These are phyloP conservation scores for Ictalurus punctatus DNA, from an alignment of 2,113 vertebrate genomes.

Conservation along the genomic window DNA sequence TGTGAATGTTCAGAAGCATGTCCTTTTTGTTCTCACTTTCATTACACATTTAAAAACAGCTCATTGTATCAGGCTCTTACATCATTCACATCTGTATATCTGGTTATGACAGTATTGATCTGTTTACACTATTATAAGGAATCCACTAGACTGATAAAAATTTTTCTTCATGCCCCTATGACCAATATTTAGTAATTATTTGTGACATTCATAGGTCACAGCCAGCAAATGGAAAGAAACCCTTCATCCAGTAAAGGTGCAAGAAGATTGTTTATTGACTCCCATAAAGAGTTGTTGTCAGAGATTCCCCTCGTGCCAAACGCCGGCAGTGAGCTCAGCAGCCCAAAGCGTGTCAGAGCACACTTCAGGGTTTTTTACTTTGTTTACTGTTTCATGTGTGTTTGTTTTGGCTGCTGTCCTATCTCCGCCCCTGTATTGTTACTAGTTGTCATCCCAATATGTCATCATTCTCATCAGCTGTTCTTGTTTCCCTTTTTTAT, in stretches of 20 bases:
- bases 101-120: constrained; percentile 18
- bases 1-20: background rate
- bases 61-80: background rate
- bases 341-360: no score
- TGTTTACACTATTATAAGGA: constrained; percentile 27
- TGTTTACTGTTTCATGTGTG: no score
- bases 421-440: no score
- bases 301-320: no score
- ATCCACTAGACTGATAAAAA: background rate
- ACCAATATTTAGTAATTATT: constrained; percentile 33
- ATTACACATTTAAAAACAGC: background rate
- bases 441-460: no score
- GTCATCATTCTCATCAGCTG: no score
- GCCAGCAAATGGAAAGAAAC: constrained; percentile 12
- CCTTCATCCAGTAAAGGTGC: constrained; percentile 18
- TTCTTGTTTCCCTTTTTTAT: no score
- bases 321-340: no score
- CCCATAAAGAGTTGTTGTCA: background rate
- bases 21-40: background rate
- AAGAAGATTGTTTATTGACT: constrained; percentile 52
- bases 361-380: no score
- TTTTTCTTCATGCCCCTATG: constrained; percentile 4
- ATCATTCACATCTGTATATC: background rate
- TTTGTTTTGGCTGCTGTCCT: no score
- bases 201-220: constrained; percentile 48